Percentiles rank a stretch among this genome's conserved stretches.
phyloP scores from a whole-genome alignment of 2,888 invertebrate species.

The Thalpophila matura region DNA sequence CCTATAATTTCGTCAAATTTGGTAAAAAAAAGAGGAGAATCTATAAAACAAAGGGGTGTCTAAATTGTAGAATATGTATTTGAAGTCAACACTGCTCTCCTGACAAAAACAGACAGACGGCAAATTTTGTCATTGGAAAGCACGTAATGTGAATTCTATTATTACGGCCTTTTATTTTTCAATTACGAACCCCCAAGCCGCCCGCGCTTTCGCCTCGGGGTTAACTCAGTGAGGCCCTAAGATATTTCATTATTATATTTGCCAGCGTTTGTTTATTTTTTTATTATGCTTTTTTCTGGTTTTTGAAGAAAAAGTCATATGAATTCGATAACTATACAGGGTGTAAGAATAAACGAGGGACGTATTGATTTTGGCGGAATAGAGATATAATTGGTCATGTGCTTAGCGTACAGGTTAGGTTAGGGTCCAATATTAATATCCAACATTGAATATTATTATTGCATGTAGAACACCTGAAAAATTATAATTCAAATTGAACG shows the following conservation, averaged over 20 bases:
- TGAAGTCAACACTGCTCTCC: conserved; percentile 81
- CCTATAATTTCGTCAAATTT: conserved; percentile 3
- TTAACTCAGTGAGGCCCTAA: conserved; percentile 79
- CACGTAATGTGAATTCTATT: conserved; percentile 90
- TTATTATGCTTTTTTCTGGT: conserved; percentile 33
- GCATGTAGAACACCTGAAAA: no score
- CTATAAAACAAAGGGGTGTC: conserved; percentile 62
- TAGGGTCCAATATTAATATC: no score
- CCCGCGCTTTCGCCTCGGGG: conserved; percentile 81
- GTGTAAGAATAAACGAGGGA: no score
- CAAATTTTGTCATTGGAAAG: conserved; percentile 88
- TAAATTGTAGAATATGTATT: conserved; percentile 69
- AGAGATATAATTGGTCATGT: no score
- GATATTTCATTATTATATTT: conserved; percentile 72
- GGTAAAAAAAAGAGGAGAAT: conserved; percentile 25
- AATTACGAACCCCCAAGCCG: conserved; percentile 86
- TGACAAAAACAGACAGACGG: conserved; percentile 87
- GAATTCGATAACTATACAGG: no score
- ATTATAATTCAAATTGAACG: no score
- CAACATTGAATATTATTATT: no score
- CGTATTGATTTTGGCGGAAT: no score
- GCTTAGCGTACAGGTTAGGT: no score
- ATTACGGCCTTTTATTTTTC: conserved; percentile 91
- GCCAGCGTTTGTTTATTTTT: conserved; percentile 59
- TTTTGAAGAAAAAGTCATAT: no score